Base-by-base conservation (phyloP, 2,888 invertebrate genomes). In the Chloromyia formosa region DNA sequence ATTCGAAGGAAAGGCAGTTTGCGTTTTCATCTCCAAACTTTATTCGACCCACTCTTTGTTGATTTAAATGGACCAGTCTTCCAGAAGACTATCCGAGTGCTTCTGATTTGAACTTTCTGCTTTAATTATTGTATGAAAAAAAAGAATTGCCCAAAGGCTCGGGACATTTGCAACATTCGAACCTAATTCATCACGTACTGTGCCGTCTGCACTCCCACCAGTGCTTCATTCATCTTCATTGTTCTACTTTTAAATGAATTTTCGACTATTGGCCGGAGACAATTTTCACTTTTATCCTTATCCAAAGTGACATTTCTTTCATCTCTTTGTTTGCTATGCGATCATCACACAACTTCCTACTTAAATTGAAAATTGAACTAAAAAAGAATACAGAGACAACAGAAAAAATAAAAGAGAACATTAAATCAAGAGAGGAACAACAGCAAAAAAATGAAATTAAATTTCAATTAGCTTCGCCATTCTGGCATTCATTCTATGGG, bases 381-480 rank as follows among this genome's bases (percentile, higher is more conserved):
- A 35, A 35, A 35, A 35, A 35, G 27, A 35, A 35, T 35, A 7
- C 27, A 35, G 3, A 35, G 7, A 35, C 27, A 35, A 66, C 66
- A 35, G 14, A 66, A 66, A 18, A 35, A 69, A 35, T 35, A 66
- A 73, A 73, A 45, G 45, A 27, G 27, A 61, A 61, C 73, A 73
- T 73, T 73, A 73, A 73, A 73, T 73, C 73, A 73, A 61, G 62
- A 73, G 73, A 27, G 27, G 66, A 66, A 66, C 66, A 66, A 66
- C 62, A 27, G 40, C 49, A 73, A 66, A 75, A 35, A 71, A 74
- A 76, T 74, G 68, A 76, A 76, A 76, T 76, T 74, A 76, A 76
- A 76, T 76, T 76, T 76, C 76, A 76, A 76, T 76, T 76, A 76
- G 76, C 74, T 62, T 54, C 66, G 49, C 69, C 73, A 58, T 22